Evolutionary conservation across 23 tunicate species (phyloP), one percentile per base, ranked within the genome.

Genomic region (Phallusia fumigata): DNA sequence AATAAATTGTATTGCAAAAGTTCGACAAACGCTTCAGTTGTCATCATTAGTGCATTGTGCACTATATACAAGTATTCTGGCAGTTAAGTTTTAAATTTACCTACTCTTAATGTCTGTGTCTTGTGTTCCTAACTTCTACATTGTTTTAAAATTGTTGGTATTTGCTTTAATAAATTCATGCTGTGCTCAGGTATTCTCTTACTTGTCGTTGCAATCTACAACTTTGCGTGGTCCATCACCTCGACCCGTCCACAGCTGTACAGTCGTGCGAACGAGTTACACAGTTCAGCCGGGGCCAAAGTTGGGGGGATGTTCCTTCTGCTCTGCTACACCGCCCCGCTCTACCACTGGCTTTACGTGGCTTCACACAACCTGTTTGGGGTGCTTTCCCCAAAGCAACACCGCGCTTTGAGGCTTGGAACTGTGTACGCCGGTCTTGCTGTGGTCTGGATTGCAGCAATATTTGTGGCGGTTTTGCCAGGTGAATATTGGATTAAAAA

Each of bases 361-460:
- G 69, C 69, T 8, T 22, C 69, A 22, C 28, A 21, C 5, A 11
- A 16, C 15, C 1, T 22, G 8, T 58, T 58, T 16, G 69, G 15
- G 69, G 69, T 24, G 26, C 15, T 58, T 22, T 21, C 69, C 26
- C 69, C 69, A 24, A 58, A 24, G 13, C 26, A 13, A 58, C 3
- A 21, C 69, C 26, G 28, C 2, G 69, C 69, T 1, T 16, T 24
- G 5, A 58, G 69, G 16, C 69, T 58, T 13, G 69, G 69, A 13
- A 58, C 69, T 58, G 69, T 58, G 1, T 58, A 58, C 69, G 69
- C 28, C 15, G 26, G 28, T 1, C 11, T 58, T 6, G 69, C 28
- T 6, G 69, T 58, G 69, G 69, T 58, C 28, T 58, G 69, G 69
- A 58, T 58, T 58, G 69, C 69, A 6, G 69, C 69, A 5, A 58